Base-by-base conservation (phyloP, 1,140 invertebrate species). In the Leptinotarsa undecemlineata region DNA sequence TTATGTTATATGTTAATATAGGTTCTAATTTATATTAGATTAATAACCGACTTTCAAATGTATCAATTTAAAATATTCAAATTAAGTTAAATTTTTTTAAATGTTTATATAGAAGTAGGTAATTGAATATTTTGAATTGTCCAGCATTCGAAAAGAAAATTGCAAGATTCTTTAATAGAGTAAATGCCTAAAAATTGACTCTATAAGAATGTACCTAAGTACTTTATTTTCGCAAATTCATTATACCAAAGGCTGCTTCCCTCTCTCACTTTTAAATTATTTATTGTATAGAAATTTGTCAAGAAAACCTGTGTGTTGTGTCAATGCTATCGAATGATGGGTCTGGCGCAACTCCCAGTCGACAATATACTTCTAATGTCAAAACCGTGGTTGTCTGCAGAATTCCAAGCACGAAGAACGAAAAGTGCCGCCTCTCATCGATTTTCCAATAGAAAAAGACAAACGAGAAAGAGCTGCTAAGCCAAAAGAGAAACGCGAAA, bases 401-500 rank as follows among this genome's bases (percentile, higher is more conserved):
- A 85, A 78, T 80, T 82, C 81, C 84, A 89, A 85, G 85, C 84
- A 75, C 81, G 90, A 89, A 85, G 90, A 87, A 80, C 86, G 82
- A 82, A 90, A 86, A 71, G 85, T 73, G 79, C 51, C 51, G 51
- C 51, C 51, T 15, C 51, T 19, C 51, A 57, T 80, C 13, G 83
- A 85, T 57, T 81, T 79, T 76, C 76, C 79, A 64, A 74, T 78
- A 26, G 85, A 86, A 73, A 85, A 86, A 76, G 33, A 78, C 2
- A 94, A 91, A 85, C 93, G 90, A 82, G 91, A 89, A 85, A 90
- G 89, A 71, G 89, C 88, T 3, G 85, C 86, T 81, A 93, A 91
- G 84, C 87, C 82, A 75, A 92, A 90, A 88, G 87, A 82, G 75
- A 88, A 86, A 81, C 83, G 86, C 63, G 87, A 88, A 47, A 88